These are phyloP conservation scores for Pelecanus crispus DNA, from an alignment of 2,113 vertebrate species.

Conservation along the genomic window DNA sequence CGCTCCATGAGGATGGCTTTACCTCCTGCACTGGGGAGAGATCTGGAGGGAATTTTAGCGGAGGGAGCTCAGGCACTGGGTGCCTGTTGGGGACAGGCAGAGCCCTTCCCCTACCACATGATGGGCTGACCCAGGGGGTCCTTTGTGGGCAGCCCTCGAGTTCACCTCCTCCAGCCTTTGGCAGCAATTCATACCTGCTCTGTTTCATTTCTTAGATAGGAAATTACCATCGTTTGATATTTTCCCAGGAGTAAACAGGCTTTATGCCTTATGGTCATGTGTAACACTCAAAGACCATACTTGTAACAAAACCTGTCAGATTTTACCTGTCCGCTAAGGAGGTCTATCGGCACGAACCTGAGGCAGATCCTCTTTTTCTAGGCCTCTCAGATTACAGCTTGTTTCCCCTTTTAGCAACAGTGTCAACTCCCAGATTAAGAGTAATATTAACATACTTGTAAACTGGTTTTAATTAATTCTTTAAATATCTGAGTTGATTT, in stretches of 20 bases:
- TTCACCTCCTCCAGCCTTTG: not conserved
- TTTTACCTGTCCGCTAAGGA: not conserved
- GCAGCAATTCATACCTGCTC: not conserved
- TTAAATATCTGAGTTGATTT: not conserved
- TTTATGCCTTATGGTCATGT: not conserved
- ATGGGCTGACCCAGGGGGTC: rapidly evolving
- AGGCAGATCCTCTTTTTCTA: not conserved
- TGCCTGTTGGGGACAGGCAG: not conserved
- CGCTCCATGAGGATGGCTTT: rapidly evolving
- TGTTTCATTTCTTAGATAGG: not conserved
- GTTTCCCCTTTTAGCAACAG: not conserved
- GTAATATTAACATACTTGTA: not conserved
- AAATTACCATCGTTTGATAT: not conserved
- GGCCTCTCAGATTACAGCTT: not conserved
- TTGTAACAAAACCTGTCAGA: not conserved
- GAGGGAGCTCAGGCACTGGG: not conserved
- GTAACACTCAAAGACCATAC: not conserved
- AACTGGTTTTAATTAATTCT: not conserved
- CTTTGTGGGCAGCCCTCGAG: not conserved
- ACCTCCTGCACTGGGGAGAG: not conserved
- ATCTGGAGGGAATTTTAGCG: not conserved
- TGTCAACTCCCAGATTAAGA: not conserved
- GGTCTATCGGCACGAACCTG: not conserved
- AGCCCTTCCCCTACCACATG: not conserved
- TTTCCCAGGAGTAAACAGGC: not conserved